Conservation (phyloP, 2,113 vertebrate species). For the Notarius quadriscutis region DNA sequence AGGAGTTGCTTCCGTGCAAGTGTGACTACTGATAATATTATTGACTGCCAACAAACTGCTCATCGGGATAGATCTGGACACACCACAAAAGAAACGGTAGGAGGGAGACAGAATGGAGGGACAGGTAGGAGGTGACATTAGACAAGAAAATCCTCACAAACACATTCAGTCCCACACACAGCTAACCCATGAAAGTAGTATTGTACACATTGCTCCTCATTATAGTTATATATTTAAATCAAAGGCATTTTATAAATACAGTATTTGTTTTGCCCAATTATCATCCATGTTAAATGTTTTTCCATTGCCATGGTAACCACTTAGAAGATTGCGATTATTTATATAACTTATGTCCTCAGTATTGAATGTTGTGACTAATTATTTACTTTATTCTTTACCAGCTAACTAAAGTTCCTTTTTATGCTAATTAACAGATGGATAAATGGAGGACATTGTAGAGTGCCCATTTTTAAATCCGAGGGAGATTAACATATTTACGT, state of each 20-base stretch:
- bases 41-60: constrained; percentile 15
- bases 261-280: neutral
- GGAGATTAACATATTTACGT: constrained; percentile 29
- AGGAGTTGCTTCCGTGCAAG: constrained; percentile 6
- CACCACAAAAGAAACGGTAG: neutral
- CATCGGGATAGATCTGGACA: neutral
- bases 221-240: constrained; percentile 35
- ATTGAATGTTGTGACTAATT: neutral
- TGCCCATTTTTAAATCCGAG: neutral
- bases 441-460: neutral
- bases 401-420: neutral
- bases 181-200: neutral
- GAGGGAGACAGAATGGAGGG: neutral
- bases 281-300: neutral
- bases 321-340: neutral
- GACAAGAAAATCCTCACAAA: neutral
- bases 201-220: neutral
- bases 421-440: neutral
- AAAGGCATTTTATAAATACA: neutral
- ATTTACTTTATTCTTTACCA: neutral
- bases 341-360: neutral
- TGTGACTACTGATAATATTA: constrained; percentile 21
- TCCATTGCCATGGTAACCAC: neutral
- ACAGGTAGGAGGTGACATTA: constrained; percentile 24
- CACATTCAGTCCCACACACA: neutral